A percentile compares a stretch with the other conserved stretches of the same genome.
phyloP scores from a whole-genome alignment of 2,113 vertebrate genomes.

The Muntiacus muntjak region DNA sequence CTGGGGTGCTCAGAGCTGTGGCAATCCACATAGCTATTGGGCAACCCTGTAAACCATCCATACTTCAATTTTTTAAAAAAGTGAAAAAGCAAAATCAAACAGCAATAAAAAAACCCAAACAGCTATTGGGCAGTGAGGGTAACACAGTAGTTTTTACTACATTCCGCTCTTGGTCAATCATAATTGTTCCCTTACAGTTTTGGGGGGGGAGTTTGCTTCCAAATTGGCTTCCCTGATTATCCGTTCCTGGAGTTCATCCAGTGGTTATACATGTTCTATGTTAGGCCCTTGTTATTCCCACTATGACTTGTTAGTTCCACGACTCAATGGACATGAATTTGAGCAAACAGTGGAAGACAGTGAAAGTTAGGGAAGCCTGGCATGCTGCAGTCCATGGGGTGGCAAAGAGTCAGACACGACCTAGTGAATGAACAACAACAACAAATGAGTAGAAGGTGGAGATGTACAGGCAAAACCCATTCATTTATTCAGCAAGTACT shows the following conservation, averaged over 20 bases:
- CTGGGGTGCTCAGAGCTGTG: neutral
- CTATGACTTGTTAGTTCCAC: neutral
- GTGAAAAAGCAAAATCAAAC: neutral
- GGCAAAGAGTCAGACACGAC: neutral
- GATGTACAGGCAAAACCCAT: neutral
- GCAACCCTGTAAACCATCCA: neutral
- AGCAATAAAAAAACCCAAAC: neutral
- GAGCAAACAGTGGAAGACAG: neutral
- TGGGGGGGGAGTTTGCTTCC: neutral
- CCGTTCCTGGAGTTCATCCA: neutral
- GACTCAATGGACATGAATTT: neutral
- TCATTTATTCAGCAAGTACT: neutral
- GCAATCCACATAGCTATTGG: neutral
- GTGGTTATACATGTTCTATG: too few species aligned
- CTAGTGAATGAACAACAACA: neutral
- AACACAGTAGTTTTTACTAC: neutral
- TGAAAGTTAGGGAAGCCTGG: neutral
- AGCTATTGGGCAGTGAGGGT: neutral
- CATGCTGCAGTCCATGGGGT: neutral
- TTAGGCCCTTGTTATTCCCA: neutral
- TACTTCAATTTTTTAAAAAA: neutral
- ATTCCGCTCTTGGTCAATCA: neutral
- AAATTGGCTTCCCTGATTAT: neutral
- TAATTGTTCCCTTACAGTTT: neutral
- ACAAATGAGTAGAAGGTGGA: neutral